A percentile compares a stretch with the other conserved stretches of the same genome.
phyloP scores from a whole-genome alignment of 2,113 vertebrate genomes.

The Raja brachyura region DNA sequence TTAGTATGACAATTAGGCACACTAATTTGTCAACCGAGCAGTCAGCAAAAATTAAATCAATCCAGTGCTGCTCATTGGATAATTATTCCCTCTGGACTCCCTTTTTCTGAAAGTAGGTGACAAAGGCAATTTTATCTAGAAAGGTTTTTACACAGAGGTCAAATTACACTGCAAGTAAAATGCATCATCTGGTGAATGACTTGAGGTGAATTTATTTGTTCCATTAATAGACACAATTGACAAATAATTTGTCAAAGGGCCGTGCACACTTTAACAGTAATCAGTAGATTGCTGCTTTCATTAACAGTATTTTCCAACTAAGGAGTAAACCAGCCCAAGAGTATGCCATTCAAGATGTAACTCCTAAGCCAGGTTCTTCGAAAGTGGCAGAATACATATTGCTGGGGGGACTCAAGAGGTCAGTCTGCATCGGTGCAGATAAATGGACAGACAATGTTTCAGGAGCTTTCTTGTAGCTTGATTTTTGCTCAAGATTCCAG shows the following conservation, averaged over 20 bases:
- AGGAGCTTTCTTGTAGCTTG: too few species aligned
- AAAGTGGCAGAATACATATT: background rate
- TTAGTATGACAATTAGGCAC: background rate
- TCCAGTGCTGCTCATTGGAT: background rate
- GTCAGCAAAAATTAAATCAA: conserved; percentile 32
- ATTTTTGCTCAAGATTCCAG: too few species aligned
- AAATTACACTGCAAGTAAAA: background rate
- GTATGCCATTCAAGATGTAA: background rate
- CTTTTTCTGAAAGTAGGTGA: background rate
- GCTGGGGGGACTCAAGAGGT: too few species aligned
- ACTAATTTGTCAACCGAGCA: conserved; percentile 9
- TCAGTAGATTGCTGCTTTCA: background rate
- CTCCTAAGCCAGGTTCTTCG: background rate
- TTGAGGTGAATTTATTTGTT: background rate
- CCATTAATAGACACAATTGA: background rate
- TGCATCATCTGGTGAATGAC: conserved; percentile 2
- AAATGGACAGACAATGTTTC: too few species aligned
- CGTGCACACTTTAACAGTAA: background rate
- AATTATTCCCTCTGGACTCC: background rate
- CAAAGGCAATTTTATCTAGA: background rate
- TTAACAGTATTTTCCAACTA: background rate
- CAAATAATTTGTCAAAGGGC: background rate
- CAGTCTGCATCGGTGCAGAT: too few species aligned
- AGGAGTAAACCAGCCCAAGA: too few species aligned
- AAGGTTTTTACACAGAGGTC: background rate